phyloP scores from a whole-genome alignment of 1,140 invertebrate genomes.

The Psilanteris sp. region DNA sequence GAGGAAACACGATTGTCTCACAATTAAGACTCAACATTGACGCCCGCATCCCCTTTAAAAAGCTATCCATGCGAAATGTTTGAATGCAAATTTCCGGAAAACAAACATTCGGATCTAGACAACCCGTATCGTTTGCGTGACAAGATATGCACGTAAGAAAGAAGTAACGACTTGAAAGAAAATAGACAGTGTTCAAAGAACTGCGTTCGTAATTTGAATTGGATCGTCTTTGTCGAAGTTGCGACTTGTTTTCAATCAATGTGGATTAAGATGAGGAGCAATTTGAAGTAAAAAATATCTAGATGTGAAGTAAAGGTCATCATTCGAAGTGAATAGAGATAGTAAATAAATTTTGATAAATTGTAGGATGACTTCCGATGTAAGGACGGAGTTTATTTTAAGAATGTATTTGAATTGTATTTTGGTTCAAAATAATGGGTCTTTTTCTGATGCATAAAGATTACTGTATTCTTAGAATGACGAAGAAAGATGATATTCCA shows the following conservation, averaged over 20 bases:
- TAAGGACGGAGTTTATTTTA: no score
- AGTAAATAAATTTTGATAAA: no score
- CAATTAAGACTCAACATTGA: slow-evolving; percentile 47
- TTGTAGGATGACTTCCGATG: no score
- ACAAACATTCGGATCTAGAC: slow-evolving; percentile 34
- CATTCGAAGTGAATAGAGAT: no score
- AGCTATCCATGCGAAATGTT: slow-evolving; percentile 41
- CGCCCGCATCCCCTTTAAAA: slow-evolving; percentile 53
- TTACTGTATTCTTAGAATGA: no score
- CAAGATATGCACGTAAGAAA: slow-evolving; percentile 45
- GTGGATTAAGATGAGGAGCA: slow-evolving; percentile 17
- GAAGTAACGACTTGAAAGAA: slow-evolving; percentile 28
- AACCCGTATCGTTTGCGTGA: slow-evolving; percentile 38
- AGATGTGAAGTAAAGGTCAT: no score
- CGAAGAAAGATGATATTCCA: no score
- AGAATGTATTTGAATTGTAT: no score
- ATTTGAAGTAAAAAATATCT: slow-evolving; percentile 24
- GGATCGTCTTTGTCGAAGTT: slow-evolving; percentile 7
- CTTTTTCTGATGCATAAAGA: no score
- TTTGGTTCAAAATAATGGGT: no score
- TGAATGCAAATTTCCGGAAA: slow-evolving; percentile 40
- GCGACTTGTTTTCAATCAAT: slow-evolving; percentile 32
- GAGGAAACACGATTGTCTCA: slow-evolving; percentile 22
- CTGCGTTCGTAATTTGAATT: not conserved
- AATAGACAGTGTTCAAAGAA: slow-evolving; percentile 17